Conservation (phyloP, 2,797 vertebrate species). For the Acomys russatus region DNA sequence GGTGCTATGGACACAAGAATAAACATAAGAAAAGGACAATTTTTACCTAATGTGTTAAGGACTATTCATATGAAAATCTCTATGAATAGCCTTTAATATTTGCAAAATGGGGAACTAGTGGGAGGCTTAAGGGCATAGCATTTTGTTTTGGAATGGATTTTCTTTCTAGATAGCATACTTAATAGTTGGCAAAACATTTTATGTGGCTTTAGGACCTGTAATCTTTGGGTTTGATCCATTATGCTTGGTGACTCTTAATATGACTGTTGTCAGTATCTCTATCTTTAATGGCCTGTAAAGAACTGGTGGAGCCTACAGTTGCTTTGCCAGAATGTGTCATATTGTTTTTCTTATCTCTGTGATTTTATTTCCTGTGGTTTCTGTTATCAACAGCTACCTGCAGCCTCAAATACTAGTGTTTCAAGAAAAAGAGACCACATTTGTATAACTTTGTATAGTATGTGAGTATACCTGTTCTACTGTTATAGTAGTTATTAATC, state of each 20-base stretch:
- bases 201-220: constrained; percentile 21
- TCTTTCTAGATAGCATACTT: constrained; percentile 42
- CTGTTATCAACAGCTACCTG: background rate
- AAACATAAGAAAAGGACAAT: constrained; percentile 1
- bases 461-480: background rate
- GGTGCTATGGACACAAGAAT: constrained; percentile 2
- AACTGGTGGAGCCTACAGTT: constrained; percentile 17
- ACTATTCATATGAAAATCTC: constrained; percentile 41
- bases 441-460: background rate
- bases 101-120: constrained; percentile 41
- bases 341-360: constrained; percentile 31
- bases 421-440: background rate
- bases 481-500: constrained; percentile 8
- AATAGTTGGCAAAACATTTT: constrained; percentile 57
- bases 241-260: constrained; percentile 19
- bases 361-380: background rate
- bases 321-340: background rate
- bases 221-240: constrained; percentile 26
- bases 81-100: constrained; percentile 28
- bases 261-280: constrained; percentile 31
- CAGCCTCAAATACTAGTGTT: background rate
- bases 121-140: background rate
- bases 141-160: constrained; percentile 67
- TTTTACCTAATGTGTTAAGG: constrained; percentile 32
- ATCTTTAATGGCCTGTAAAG: constrained; percentile 19